Base-by-base conservation (phyloP, 2,888 invertebrate species). In the Habroteleia sp. region DNA sequence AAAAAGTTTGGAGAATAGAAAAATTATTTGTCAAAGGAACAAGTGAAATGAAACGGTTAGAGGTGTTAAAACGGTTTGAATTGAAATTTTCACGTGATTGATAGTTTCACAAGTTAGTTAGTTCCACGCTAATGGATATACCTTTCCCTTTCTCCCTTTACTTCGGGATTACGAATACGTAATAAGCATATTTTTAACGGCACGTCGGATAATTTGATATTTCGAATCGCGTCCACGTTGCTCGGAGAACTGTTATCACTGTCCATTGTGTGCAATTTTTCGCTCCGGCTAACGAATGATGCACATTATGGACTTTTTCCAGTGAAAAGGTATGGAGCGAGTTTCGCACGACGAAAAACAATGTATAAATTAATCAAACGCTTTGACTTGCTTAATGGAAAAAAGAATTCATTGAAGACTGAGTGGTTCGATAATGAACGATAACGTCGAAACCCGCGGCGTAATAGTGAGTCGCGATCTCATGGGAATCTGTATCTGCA, bases 401-500 rank as follows among this genome's bases (percentile, higher is more conserved):
- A 50, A 29, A 41, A 13, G 16, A 39, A 41, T 3, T 1, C 17
- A 3, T 42, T 13, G 44, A 37, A 44, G 52, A 52, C 33, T 35
- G 27, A 14, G 23, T 16, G 31, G 62, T 5, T 33, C 46, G 66
- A 65, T 65, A 52, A 72, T 63, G 58, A 58, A 11, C 58, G 73
- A 73, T 66, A 65, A 35, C 48, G 60, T 31, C 41, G 50, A 39
- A 66, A 54, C 62, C 66, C 41, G 31, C 37, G 66, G 73, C 46
- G 63, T 25, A 63, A 27, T 54, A 68, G 48, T 14, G n/a, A 11
- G 41, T 8, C 54, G 31, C 39, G 35, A 62, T 62, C 62, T 54
- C 54, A 74, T 74, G 74, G 56, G 68, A 74, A 74, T 74, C 62
- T 62, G 44, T 56, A 68, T 74, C 68, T 68, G 74, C 68, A 74